Percentiles rank a stretch among this genome's conserved stretches.
Evolutionary conservation across 2,888 invertebrate genomes (phyloP).

Genomic region (Phymatocera aterrima): DNA sequence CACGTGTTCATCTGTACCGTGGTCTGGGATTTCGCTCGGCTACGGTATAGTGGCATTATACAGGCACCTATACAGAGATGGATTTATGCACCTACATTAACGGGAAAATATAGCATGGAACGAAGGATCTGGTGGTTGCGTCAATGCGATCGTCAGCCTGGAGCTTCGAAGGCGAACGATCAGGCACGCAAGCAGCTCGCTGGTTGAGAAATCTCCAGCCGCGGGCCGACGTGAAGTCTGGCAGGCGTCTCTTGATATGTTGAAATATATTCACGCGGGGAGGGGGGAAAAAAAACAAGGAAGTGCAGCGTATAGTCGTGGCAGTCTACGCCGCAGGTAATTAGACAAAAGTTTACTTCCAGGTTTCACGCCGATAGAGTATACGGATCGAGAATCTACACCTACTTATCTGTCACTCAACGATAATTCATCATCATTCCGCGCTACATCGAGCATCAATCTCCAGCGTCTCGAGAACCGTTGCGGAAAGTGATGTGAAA

Average conservation of each 20-base stretch:
- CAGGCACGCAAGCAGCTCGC: not conserved
- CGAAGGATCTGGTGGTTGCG: slow-evolving; percentile 28
- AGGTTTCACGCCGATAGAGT: slow-evolving; percentile 12
- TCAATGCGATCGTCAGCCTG: slow-evolving; percentile 1
- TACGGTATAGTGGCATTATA: too few species aligned
- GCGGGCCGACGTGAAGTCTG: slow-evolving; percentile 35
- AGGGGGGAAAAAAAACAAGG: not conserved
- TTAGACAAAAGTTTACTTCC: slow-evolving; percentile 36
- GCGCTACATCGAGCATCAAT: too few species aligned
- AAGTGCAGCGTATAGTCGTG: slow-evolving; percentile 8
- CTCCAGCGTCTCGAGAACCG: too few species aligned
- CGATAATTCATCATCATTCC: too few species aligned
- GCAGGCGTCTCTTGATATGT: slow-evolving; percentile 43
- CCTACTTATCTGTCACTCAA: too few species aligned
- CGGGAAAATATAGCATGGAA: not conserved
- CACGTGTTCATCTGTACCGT: too few species aligned
- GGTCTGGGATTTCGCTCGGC: too few species aligned
- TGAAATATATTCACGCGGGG: slow-evolving; percentile 15
- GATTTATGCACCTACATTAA: not conserved
- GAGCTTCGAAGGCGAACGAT: not conserved
- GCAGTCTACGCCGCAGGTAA: not conserved
- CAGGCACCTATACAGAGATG: too few species aligned
- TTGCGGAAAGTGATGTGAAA: too few species aligned
- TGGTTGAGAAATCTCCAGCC: slow-evolving; percentile 38
- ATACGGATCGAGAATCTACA: not conserved